phyloP scores from a whole-genome alignment of 2,888 invertebrate genomes.

The Seira sanloemensis region DNA sequence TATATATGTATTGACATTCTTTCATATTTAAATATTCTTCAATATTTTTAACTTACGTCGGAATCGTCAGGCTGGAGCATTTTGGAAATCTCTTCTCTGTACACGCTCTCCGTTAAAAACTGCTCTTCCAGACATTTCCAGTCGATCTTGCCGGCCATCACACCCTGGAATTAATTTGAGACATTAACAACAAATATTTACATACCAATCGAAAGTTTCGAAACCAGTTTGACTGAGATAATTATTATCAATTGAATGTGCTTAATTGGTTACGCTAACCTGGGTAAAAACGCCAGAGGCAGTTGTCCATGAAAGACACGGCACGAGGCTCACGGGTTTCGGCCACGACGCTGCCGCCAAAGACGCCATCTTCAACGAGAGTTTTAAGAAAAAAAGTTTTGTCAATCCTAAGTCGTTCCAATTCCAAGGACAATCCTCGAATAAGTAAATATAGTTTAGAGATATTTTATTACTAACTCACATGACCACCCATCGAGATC shows the following conservation, averaged over 20 bases:
- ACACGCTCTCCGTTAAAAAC: slow-evolving; percentile 87
- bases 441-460: too few relatives aligned
- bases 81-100: slow-evolving; percentile 89
- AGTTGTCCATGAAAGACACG: slow-evolving; percentile 98
- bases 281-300: slow-evolving; percentile 96
- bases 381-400: too few relatives aligned
- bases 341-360: slow-evolving; percentile 97
- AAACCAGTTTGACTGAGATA: too few relatives aligned
- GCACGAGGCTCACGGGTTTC: slow-evolving; percentile 93
- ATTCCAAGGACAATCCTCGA: too few relatives aligned
- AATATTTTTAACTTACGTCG: slow-evolving; percentile 23
- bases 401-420: too few relatives aligned
- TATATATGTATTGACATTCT: not conserved
- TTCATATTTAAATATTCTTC: not conserved
- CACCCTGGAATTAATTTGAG: slow-evolving; percentile 82
- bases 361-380: slow-evolving; percentile 95
- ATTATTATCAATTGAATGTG: not conserved
- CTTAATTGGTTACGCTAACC: slow-evolving; percentile 76
- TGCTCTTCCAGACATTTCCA: slow-evolving; percentile 94
- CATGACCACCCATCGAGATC: slow-evolving; percentile 98
- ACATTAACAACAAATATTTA: not conserved
- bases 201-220: slow-evolving; percentile 65
- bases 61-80: slow-evolving; percentile 79
- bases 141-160: slow-evolving; percentile 95
- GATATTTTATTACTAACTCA: slow-evolving; percentile 78